A percentile compares a stretch with the other conserved stretches of the same genome.
These are phyloP conservation scores for Enteromius fasciolatus DNA, from an alignment of 2,797 vertebrate genomes.

Conservation along the genomic window DNA sequence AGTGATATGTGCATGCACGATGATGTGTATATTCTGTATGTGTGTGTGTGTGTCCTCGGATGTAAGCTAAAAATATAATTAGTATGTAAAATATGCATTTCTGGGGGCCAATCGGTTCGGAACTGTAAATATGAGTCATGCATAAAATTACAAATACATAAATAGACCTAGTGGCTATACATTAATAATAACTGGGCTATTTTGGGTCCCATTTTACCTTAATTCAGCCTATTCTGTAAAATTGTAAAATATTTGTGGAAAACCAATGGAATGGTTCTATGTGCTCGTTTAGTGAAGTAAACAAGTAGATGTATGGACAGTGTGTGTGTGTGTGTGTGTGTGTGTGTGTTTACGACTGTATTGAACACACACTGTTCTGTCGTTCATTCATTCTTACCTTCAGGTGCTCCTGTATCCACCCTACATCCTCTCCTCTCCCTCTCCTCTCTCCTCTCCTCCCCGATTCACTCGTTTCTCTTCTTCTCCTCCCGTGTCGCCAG, in stretches of 20 bases:
- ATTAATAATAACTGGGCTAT: not conserved
- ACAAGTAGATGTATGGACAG: not conserved
- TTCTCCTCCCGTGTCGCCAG: constrained; percentile 55
- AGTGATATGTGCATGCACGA: not conserved
- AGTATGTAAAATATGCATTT: not conserved
- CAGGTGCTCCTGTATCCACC: constrained; percentile 49
- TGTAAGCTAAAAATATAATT: not conserved
- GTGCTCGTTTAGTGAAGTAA: not conserved
- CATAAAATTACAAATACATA: not conserved
- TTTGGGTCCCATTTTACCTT: not conserved
- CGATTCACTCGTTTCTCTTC: constrained; percentile 43
- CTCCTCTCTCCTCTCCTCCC: constrained; percentile 35
- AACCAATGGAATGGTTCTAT: not conserved
- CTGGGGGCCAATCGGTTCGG: not conserved
- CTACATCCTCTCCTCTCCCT: constrained; percentile 30
- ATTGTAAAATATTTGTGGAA: no score
- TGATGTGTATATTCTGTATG: not conserved
- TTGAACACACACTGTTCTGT: not conserved
- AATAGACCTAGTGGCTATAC: not conserved
- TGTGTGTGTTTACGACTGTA: not conserved
- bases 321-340: not conserved
- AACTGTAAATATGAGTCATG: not conserved
- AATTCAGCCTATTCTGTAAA: not conserved
- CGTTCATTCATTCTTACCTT: constrained; percentile 19
- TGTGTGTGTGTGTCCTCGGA: not conserved